These are phyloP conservation scores for Pardosa pseudoannulata DNA, from an alignment of 2,888 invertebrate species.

Conservation along the genomic window DNA sequence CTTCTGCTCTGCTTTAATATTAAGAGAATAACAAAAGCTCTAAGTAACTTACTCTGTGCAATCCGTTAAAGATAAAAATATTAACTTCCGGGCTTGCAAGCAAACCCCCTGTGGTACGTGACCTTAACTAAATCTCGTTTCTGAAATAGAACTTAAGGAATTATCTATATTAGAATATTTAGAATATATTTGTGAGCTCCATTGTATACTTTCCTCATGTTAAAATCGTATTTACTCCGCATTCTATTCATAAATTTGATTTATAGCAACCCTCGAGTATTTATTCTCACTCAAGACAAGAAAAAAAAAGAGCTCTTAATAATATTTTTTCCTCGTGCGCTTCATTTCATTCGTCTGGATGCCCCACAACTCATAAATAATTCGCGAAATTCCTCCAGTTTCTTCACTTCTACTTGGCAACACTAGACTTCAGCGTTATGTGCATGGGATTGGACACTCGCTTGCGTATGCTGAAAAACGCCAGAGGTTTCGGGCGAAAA, in stretches of 20 bases:
- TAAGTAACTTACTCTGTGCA: background rate
- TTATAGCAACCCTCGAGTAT: background rate
- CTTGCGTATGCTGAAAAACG: no score
- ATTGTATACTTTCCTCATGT: background rate
- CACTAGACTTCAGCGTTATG: no score
- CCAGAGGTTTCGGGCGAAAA: no score
- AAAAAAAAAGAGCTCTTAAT: background rate
- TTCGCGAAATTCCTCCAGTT: background rate
- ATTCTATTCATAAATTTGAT: background rate
- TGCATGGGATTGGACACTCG: no score
- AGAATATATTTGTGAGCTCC: background rate
- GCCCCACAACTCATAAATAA: background rate
- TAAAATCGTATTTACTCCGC: background rate
- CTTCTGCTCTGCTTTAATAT: no score
- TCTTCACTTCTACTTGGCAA: background rate
- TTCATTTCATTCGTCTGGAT: background rate
- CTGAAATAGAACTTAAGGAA: background rate
- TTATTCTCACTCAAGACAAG: no score
- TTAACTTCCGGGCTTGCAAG: background rate
- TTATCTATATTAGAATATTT: background rate
- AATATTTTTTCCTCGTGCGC: background rate
- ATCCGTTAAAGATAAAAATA: constrained; percentile 1
- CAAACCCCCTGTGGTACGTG: background rate
- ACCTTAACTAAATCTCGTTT: background rate
- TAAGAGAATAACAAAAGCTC: no score